Base-by-base conservation (phyloP, 2,888 invertebrate genomes). In the Sminthurides aquaticus region DNA sequence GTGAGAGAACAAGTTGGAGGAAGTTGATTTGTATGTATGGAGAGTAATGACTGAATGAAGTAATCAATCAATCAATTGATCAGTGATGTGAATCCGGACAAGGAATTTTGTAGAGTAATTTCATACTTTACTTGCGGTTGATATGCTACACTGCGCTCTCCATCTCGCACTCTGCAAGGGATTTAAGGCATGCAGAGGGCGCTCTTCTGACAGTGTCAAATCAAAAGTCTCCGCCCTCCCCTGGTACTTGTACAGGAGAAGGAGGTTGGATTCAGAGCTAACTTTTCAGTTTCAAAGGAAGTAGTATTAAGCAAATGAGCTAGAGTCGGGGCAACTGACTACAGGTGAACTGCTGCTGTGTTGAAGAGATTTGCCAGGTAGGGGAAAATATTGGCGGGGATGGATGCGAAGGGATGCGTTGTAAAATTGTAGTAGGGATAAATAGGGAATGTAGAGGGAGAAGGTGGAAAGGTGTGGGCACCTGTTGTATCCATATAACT, bases 31-130 rank as follows among this genome's bases (percentile, higher is more conserved):
- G 43, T 34, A 34, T 34, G 43, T 34, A 34, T 34, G 43, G 15
- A 34, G 43, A 55, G 55, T 55, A 55, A 11, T 55, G 5, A 52
- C 52, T 20, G 24, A 24, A 55, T 55, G 22, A 55, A 55, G 43
- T 34, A 34, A 34, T 55, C 55, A 22, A 11, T 55, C 55, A 55
- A 55, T 55, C 55, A 55, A 55, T 55, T 25, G 25, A 55, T 55
- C 55, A 55, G 18, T 55, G 43, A 34, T 34, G 43, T 34, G 43
- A 34, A 34, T 34, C 43, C 43, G 43, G 43, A 34, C 43, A 34
- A 11, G 43, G 43, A 34, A 34, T 34, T 34, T 34, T 34, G 43
- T 34, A 34, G 43, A 5, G 43, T 34, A 34, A 34, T 34, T 34
- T 34, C 43, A 34, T 34, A 34, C 43, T 34, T 34, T 34, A 34